Conservation (phyloP, 30 jellyfish, hydroid and myxozoan species). For the Nemopilema nomurai region DNA sequence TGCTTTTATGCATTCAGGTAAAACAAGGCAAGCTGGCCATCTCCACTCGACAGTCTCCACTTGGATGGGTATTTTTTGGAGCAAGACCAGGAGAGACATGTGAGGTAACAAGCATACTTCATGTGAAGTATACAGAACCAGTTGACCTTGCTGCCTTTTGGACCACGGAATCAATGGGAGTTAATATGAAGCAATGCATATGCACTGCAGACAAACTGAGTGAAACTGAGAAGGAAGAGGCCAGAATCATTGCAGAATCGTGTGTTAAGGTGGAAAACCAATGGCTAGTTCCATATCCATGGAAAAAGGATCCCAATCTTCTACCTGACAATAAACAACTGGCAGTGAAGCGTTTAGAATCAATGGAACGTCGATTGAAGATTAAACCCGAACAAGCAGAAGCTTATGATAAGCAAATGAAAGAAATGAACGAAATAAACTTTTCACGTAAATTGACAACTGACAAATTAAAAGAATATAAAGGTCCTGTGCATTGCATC, state of each 20-base stretch:
- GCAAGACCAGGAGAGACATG: constrained; percentile 50
- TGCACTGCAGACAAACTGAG: constrained; percentile 41
- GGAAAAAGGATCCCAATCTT: constrained; percentile 67
- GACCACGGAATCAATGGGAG: constrained; percentile 76
- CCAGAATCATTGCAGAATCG: constrained; percentile 37
- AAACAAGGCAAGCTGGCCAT: constrained; percentile 56
- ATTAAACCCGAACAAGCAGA: constrained; percentile 61
- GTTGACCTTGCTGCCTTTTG: constrained; percentile 65
- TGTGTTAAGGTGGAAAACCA: constrained; percentile 44
- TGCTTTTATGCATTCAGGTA: constrained; percentile 59
- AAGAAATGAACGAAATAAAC: constrained; percentile 34
- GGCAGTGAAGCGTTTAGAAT: constrained; percentile 35
- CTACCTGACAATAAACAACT: constrained; percentile 61
- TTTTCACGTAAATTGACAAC: constrained; percentile 20
- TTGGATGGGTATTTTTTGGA: constrained; percentile 72
- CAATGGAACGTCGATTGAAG: constrained; percentile 45
- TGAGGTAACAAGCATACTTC: constrained; percentile 29
- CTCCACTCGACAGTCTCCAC: constrained; percentile 67
- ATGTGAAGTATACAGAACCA: constrained; percentile 56
- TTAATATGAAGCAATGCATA: constrained; percentile 33
- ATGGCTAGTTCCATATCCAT: constrained; percentile 62
- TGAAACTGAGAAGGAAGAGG: constrained; percentile 49
- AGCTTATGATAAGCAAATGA: constrained; percentile 51
- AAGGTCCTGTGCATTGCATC: constrained; percentile 68
- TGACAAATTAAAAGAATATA: constrained; percentile 31